phyloP scores from a whole-genome alignment of 2,797 vertebrate species.

The Nothura maculosa region DNA sequence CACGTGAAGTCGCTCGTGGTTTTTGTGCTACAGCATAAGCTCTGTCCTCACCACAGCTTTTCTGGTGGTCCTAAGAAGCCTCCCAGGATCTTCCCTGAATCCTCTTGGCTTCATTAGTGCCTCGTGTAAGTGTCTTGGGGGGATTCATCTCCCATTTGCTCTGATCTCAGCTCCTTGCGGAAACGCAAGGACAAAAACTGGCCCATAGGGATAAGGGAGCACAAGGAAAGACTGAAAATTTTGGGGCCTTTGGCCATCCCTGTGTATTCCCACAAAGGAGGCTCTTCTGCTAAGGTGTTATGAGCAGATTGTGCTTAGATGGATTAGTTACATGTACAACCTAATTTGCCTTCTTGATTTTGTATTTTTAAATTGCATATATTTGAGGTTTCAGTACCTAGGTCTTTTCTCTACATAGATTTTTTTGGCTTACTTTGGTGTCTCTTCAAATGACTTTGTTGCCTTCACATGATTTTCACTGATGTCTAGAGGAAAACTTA shows the following conservation, averaged over 20 bases:
- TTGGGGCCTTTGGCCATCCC: background rate
- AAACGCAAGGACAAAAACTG: background rate
- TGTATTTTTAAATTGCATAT: background rate
- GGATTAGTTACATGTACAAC: background rate
- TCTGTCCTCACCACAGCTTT: background rate
- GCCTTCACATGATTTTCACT: background rate
- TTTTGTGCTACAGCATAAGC: background rate
- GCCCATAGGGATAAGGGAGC: background rate
- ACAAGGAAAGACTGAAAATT: background rate
- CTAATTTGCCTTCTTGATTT: too few species aligned
- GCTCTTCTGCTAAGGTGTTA: background rate
- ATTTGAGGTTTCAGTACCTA: background rate
- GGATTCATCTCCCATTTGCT: background rate
- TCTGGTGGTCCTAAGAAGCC: background rate
- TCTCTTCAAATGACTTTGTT: background rate
- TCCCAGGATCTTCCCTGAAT: background rate
- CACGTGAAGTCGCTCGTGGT: background rate
- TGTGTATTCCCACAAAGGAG: background rate
- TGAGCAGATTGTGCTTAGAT: background rate
- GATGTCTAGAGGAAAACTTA: background rate
- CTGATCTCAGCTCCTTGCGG: background rate
- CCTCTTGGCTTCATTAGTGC: background rate
- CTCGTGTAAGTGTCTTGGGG: rapidly evolving
- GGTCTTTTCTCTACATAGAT: background rate
- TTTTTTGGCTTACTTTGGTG: background rate